Conservation (phyloP, 2,888 invertebrate genomes). For the Leptogaster cylindrica region DNA sequence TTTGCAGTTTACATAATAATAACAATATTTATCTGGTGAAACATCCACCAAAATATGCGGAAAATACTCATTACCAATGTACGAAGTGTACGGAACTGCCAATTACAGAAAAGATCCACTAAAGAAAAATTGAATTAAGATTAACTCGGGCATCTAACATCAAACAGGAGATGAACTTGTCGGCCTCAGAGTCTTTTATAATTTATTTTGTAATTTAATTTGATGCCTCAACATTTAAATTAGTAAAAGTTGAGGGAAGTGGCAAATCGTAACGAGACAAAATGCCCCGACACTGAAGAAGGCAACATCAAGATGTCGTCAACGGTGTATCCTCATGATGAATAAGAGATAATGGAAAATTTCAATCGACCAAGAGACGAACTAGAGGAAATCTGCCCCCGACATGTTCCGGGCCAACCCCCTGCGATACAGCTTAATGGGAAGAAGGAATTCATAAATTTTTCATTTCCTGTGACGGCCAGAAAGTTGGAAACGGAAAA, state of each 20-base stretch:
- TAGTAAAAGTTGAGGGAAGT: conserved; percentile 21
- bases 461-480: conserved; percentile 46
- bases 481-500: conserved; percentile 36
- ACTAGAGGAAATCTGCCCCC: neutral
- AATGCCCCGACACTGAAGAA: neutral
- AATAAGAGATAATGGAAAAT: conserved; percentile 41
- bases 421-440: conserved; percentile 36
- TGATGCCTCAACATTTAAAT: conserved; percentile 40
- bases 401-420: conserved; percentile 6
- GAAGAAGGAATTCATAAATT: conserved; percentile 46
- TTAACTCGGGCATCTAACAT: neutral
- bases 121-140: conserved; percentile 9
- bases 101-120: too few relatives aligned
- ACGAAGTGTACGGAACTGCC: too few relatives aligned
- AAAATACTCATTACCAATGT: too few relatives aligned
- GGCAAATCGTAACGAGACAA: conserved; percentile 8
- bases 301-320: conserved; percentile 37
- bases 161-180: conserved; percentile 26
- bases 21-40: too few relatives aligned
- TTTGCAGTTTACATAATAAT: too few relatives aligned
- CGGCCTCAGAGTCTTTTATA: conserved; percentile 16
- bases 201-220: conserved; percentile 35
- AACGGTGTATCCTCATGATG: conserved; percentile 22
- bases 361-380: conserved; percentile 21
- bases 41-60: too few relatives aligned